phyloP scores from a whole-genome alignment of 2,888 invertebrate species.

The Meganola albula region DNA sequence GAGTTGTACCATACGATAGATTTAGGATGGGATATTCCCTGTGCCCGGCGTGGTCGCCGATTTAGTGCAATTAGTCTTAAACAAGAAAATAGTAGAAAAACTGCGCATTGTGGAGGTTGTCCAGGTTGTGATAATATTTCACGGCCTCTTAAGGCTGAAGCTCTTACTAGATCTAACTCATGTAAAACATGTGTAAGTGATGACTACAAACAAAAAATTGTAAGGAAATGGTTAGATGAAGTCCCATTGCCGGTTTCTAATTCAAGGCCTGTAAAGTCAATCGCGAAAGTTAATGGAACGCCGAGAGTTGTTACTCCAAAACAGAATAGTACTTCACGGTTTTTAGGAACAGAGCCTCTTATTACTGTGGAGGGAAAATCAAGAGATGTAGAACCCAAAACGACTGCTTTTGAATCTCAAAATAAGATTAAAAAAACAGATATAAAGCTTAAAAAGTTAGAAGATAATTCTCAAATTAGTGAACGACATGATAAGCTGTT shows the following conservation, averaged over 20 bases:
- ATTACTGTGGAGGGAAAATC: conserved; percentile 28
- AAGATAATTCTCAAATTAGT: conserved; percentile 18
- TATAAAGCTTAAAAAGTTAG: conserved; percentile 17
- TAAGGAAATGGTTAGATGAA: conserved; percentile 87
- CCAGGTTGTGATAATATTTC: conserved; percentile 79
- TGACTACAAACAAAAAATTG: conserved; percentile 85
- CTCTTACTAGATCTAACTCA: conserved; percentile 62
- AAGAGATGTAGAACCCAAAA: conserved; percentile 11
- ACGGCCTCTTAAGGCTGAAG: conserved; percentile 44
- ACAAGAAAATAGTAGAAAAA: conserved; percentile 78
- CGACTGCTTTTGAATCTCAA: background rate
- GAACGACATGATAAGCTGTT: conserved; percentile 11
- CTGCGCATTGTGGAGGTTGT: conserved; percentile 80
- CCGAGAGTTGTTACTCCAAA: conserved; percentile 54
- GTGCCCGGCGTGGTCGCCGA: conserved; percentile 69
- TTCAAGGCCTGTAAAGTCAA: conserved; percentile 47
- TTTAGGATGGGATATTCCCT: conserved; percentile 68
- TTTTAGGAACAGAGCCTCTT: conserved; percentile 32
- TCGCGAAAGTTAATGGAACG: conserved; percentile 64
- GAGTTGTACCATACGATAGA: conserved; percentile 72
- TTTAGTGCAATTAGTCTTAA: conserved; percentile 79
- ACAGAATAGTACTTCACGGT: conserved; percentile 32
- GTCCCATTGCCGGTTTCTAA: conserved; percentile 69
- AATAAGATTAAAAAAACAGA: conserved; percentile 7
- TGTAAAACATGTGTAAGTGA: conserved; percentile 78